Evolutionary conservation across 2,888 invertebrate species (phyloP), one percentile per base, ranked within the genome.

Genomic region (Acanthosepion esculentum): DNA sequence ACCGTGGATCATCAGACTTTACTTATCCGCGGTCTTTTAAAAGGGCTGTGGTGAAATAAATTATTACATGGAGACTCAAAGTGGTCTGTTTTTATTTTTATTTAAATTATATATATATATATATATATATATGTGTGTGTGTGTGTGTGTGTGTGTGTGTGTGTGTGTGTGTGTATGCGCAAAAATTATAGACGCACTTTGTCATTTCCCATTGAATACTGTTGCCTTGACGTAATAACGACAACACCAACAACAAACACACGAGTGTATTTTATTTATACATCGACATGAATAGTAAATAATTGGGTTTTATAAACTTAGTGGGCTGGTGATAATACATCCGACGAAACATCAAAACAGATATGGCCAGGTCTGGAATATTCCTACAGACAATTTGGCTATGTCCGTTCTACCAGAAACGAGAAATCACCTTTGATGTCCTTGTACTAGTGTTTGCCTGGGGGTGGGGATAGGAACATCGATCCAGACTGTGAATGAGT

Each of bases 351-450:
- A 78, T 78, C 78, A 78, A 78, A 78, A n/a, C 78, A 78, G 78
- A 78, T 78, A n/a, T 78, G 78, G 78, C n/a, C 78, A 78, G 78
- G 78, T 78, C n/a, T n/a, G 78, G n/a, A 78, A 78, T 78, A n/a
- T 29, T n/a, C 12, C 78, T 8, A 18, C 78, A 78, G 78, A 78
- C 78, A 78, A 33, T 78, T 78, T 78, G 78, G 78, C 78, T 78
- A 33, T 23, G 33, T 78, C 78, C 78, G 78, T 33, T 78, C n/a
- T 78, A n/a, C n/a, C 78, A 78, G 78, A 78, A 78, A 78, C 78
- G 33, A 78, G 78, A 33, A 78, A 78, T 78, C n/a, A 33, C 78
- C 33, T 78, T 78, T 78, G 78, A 78, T 78, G 78, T 78, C n/a
- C n/a, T 12, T 78, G n/a, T 33, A 8, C 78, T 15, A 59, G 23